A percentile compares a stretch with the other conserved stretches of the same genome.
Conservation (phyloP, 2,797 vertebrate genomes). For the Lepus oiostolus region DNA sequence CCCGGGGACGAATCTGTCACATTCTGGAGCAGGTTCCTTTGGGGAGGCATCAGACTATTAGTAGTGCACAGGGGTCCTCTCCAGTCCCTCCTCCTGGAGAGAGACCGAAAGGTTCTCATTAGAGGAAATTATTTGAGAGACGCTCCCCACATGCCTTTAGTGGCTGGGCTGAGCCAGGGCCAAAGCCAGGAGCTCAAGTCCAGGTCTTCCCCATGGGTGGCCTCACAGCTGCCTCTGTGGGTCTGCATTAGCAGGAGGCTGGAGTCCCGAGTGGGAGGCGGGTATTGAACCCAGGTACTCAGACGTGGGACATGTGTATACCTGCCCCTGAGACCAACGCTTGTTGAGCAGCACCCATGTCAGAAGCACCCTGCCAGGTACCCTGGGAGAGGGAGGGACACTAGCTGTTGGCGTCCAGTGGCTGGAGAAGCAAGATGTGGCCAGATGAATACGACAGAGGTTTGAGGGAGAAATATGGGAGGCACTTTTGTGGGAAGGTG, state of each 20-base stretch:
- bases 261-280: too few species aligned
- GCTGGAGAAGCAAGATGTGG: not conserved
- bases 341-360: constrained; percentile 4
- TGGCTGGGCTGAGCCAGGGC: too few species aligned
- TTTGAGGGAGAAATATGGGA: not conserved
- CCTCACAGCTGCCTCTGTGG: too few species aligned
- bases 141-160: too few species aligned
- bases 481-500: not conserved
- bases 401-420: not conserved
- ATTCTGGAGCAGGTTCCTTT: not conserved
- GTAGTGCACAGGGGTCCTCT: not conserved
- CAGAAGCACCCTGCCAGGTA: not conserved
- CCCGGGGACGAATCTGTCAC: not conserved
- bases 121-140: too few species aligned
- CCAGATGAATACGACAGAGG: not conserved
- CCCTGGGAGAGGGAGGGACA: not conserved
- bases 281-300: too few species aligned
- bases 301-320: too few species aligned
- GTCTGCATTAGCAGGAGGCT: too few species aligned
- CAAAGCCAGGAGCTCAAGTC: too few species aligned
- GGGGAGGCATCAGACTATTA: not conserved
- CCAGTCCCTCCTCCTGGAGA: not conserved
- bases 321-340: not conserved
- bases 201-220: too few species aligned
- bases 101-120: constrained; percentile 20